phyloP scores from a whole-genome alignment of 2,888 invertebrate species.

The Thelaira solivaga region DNA sequence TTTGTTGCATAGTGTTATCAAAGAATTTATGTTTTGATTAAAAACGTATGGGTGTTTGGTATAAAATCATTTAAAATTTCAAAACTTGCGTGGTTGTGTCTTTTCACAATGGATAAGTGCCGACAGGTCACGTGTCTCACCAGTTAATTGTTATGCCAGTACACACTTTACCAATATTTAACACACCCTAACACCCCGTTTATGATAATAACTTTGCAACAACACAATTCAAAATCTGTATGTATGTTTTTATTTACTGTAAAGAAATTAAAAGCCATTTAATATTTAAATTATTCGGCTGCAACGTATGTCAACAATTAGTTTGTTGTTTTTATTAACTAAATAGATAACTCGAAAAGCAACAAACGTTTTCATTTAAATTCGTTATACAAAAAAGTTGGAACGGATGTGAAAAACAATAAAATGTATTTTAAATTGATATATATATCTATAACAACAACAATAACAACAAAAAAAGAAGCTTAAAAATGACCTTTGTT shows the following conservation, averaged over 20 bases:
- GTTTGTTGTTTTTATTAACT: constrained; percentile 34
- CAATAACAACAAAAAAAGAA: background rate
- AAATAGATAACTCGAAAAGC: constrained; percentile 19
- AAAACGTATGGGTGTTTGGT: constrained; percentile 3
- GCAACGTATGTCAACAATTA: constrained; percentile 51
- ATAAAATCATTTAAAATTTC: background rate
- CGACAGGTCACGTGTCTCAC: constrained; percentile 46
- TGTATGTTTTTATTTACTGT: background rate
- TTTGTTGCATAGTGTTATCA: too few species aligned
- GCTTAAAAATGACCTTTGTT: constrained; percentile 4
- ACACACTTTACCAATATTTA: constrained; percentile 13
- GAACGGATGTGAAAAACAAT: constrained; percentile 39
- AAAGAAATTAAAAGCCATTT: constrained; percentile 6
- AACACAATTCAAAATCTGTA: constrained; percentile 9
- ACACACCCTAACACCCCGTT: constrained; percentile 20
- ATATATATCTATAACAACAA: too few species aligned
- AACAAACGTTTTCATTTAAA: constrained; percentile 11
- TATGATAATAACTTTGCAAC: background rate
- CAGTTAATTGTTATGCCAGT: constrained; percentile 34
- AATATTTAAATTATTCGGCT: constrained; percentile 4
- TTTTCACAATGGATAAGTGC: background rate
- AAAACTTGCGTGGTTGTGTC: constrained; percentile 24
- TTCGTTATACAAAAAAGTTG: too few species aligned
- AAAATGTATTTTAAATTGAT: background rate
- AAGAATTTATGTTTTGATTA: background rate